These are phyloP conservation scores for Gopherus flavomarginatus DNA, from an alignment of 2,113 vertebrate species.

Conservation along the genomic window DNA sequence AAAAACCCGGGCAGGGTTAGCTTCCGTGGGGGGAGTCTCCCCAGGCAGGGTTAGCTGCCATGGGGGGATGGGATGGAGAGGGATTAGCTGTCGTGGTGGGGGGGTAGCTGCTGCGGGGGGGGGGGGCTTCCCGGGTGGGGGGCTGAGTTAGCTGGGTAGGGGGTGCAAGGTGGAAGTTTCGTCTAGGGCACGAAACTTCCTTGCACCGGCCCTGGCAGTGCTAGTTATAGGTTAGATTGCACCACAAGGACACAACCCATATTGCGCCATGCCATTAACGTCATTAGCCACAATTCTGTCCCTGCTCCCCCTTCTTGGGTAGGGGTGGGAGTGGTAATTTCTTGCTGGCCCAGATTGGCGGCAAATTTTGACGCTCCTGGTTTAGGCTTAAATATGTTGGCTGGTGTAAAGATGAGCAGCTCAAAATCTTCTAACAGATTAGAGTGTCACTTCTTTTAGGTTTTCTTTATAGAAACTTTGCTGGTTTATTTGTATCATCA, in stretches of 20 bases:
- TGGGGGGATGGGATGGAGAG: too few relatives aligned
- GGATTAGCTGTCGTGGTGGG: too few relatives aligned
- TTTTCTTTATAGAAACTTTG: not conserved
- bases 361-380: not conserved
- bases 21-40: too few relatives aligned
- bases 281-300: not conserved
- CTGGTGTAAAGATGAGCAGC: not conserved
- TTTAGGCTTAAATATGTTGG: not conserved
- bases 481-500: not conserved
- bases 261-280: not conserved
- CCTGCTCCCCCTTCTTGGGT: fast-evolving
- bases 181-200: too few relatives aligned
- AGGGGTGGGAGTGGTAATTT: not conserved
- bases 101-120: too few relatives aligned
- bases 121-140: too few relatives aligned
- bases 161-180: too few relatives aligned
- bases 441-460: not conserved
- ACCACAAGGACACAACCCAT: not conserved
- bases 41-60: too few relatives aligned
- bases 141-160: too few relatives aligned
- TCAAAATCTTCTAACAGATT: not conserved
- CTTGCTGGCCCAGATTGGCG: not conserved
- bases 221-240: not conserved
- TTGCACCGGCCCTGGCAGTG: not conserved
- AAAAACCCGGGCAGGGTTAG: too few relatives aligned